Base-by-base conservation (phyloP, 1,140 invertebrate species). In the Frieseomelitta varia region DNA sequence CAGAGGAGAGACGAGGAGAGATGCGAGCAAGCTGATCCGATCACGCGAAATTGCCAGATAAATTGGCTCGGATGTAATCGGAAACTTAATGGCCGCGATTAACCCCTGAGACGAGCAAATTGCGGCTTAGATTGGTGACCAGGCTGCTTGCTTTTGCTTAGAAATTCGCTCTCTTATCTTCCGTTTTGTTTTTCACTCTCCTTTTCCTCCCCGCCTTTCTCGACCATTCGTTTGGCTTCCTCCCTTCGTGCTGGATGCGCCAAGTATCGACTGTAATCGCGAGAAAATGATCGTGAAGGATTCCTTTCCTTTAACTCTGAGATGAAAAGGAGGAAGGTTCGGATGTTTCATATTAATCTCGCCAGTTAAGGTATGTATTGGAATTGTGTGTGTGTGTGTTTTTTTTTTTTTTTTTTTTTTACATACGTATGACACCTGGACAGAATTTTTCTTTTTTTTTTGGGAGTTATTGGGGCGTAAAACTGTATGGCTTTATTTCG, bases 1-100 rank as follows among this genome's bases (percentile, higher is more conserved):
- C 24, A n/a, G 47, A 0, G 14, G 21, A 15, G 21, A 75, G 55
- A 39, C 47, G 24, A 14, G 55, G 56, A 68, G 58, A 17, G 21
- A 30, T n/a, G n/a, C 51, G 21, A 53, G 78, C 51, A 34, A 27
- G 65, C 21, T 61, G 82, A 79, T 73, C 68, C 69, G 82, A 84
- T 84, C 82, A 72, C 77, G 69, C 69, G 69, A 84, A 84, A 84
- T 84, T 79, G 30, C 82, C n/a, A 72, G 82, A 84, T 84, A 84
- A 84, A 84, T 84, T 84, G 82, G 69, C 69, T 84, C 67, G 67
- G 75, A 69, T 68, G 81, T 83, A 83, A 83, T 83, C 81, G 81
- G 65, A 58, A 71, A 77, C 63, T 73, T 84, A 84, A 80, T 79
- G 68, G 69, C 68, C 14, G 34, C 77, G 82, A 80, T 84, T 79